Conservation (phyloP, 64 coral and sea anemone genomes). For the Dendrophyllia cribrosa region DNA sequence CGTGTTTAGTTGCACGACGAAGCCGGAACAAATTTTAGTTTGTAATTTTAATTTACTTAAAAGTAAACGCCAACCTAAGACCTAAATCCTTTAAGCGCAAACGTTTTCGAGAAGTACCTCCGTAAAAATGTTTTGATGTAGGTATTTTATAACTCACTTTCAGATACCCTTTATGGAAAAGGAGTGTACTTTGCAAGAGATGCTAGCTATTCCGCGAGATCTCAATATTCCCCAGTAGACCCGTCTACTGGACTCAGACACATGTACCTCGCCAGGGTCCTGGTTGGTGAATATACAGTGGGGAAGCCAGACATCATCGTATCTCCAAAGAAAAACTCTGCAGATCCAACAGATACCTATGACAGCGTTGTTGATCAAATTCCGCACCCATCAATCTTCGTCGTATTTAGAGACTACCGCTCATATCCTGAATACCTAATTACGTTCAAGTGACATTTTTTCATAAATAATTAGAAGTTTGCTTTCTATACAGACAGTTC, state of each 20-base stretch:
- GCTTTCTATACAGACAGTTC: too few relatives aligned
- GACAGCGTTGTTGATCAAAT: slow-evolving; percentile 33
- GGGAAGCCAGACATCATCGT: background rate
- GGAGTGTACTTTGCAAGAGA: slow-evolving; percentile 64
- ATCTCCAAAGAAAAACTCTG: slow-evolving; percentile 11
- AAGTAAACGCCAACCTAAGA: too few relatives aligned
- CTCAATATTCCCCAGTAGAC: slow-evolving; percentile 44
- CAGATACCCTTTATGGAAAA: slow-evolving; percentile 46
- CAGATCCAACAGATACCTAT: slow-evolving; percentile 3
- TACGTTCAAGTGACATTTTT: too few relatives aligned
- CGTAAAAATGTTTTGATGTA: background rate
- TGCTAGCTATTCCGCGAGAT: slow-evolving; percentile 29
- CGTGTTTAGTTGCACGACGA: too few relatives aligned
- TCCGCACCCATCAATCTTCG: slow-evolving; percentile 14
- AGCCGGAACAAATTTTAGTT: too few relatives aligned
- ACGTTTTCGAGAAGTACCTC: too few relatives aligned
- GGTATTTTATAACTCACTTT: background rate
- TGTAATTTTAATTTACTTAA: too few relatives aligned
- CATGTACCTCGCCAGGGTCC: slow-evolving; percentile 59
- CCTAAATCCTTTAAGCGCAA: too few relatives aligned
- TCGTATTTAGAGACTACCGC: slow-evolving; percentile 52
- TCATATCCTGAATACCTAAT: slow-evolving; percentile 46
- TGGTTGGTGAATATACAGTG: slow-evolving; percentile 58
- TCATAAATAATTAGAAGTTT: too few relatives aligned
- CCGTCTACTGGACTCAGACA: background rate